phyloP scores from a whole-genome alignment of 2,888 invertebrate species.

The Platynereis dumerilii region DNA sequence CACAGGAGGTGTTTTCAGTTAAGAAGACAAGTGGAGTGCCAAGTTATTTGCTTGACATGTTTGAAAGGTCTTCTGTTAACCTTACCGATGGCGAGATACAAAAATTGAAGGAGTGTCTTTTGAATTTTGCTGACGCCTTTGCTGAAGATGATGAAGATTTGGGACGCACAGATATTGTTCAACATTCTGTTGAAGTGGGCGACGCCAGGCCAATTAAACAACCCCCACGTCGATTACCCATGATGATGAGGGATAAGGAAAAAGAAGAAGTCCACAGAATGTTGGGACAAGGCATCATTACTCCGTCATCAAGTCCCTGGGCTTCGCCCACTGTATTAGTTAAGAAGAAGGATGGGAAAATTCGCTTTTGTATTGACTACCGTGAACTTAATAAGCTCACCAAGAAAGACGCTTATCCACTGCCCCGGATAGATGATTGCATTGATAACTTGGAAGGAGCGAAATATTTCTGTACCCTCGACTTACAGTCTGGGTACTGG shows the following conservation, averaged over 20 bases:
- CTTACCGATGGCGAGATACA: not conserved
- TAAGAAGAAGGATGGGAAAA: constrained; percentile 15
- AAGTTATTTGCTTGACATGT: too few relatives aligned
- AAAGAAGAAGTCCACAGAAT: not conserved
- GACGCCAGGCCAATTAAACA: constrained; percentile 6
- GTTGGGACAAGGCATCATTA: too few relatives aligned
- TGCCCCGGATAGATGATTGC: constrained; percentile 8
- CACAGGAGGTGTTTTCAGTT: too few relatives aligned
- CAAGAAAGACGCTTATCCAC: constrained; percentile 3
- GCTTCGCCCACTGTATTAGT: constrained; percentile 6
- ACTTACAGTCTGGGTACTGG: constrained; percentile 9
- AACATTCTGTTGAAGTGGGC: constrained; percentile 9
- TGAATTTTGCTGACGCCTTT: constrained; percentile 2
- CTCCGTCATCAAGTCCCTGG: too few relatives aligned
- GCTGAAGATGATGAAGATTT: not conserved
- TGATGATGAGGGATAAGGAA: not conserved
- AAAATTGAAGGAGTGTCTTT: not conserved
- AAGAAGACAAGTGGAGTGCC: too few relatives aligned
- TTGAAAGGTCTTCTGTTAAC: too few relatives aligned
- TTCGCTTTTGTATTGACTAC: constrained; percentile 21
- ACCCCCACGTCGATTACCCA: constrained; percentile 8
- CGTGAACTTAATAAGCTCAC: constrained; percentile 11
- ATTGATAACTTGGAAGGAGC: not conserved
- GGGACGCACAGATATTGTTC: constrained; percentile 11
- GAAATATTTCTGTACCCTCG: not conserved